Evolutionary conservation across 2,888 invertebrate species (phyloP), one percentile per base, ranked within the genome.

Genomic region (Celastrina argiolus): DNA sequence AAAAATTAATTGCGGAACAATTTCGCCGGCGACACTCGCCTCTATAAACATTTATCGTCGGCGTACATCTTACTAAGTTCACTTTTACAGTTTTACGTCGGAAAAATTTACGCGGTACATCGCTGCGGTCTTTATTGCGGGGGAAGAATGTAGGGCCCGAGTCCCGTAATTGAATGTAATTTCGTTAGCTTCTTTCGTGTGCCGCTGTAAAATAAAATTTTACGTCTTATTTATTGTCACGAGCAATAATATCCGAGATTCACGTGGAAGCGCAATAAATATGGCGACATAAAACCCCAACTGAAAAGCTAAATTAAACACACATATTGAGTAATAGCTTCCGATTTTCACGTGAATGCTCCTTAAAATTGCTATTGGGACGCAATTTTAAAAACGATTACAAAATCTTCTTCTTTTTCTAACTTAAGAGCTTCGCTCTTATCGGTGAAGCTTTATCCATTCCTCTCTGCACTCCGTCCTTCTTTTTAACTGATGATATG

Each of bases 71-170:
- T 82, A 86, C 88, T 89, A 88, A 89, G 79, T 88, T 85, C 83
- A 87, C 86, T 89, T 89, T 88, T 91, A 86, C 85, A 86, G 86
- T 90, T 91, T 91, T 90, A 90, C 84, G 90, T 88, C 86, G 86
- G 85, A 91, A 90, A 91, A 88, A 90, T 89, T 85, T 90, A 90
- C 89, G 89, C 87, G 81, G 78, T 82, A 84, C 85, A 83, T 82
- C 81, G 80, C 72, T 79, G 81, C 76, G 76, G 81, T 80, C 84
- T 88, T 90, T 90, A 89, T 90, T 87, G 85, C 89, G 74, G 74
- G 75, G 72, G 74, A 74, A 81, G 88, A 87, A 89, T 90, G 84
- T 81, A 82, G 84, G 81, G 82, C 80, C 81, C 75, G 78, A 78
- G 79, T 75, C 78, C 78, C 78, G 85, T 90, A 90, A 91, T 91